phyloP scores from a whole-genome alignment of 2,113 vertebrate genomes.

The Tragelaphus buxtoni region DNA sequence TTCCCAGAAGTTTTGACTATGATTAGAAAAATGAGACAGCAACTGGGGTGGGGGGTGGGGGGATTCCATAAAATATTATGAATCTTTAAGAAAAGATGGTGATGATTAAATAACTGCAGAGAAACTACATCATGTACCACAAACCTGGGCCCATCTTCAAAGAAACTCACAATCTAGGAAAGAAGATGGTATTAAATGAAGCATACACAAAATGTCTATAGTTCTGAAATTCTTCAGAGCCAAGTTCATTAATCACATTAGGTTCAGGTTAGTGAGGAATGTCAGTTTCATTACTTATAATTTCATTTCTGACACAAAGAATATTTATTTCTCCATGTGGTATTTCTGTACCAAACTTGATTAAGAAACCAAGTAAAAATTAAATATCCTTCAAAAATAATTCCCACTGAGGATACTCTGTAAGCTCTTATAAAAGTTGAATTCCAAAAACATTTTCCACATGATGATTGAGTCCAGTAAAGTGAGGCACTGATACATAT shows the following conservation, averaged over 20 bases:
- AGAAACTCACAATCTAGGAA: neutral
- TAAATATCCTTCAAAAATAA: neutral
- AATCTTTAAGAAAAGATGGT: neutral
- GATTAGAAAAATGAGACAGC: neutral
- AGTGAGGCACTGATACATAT: neutral
- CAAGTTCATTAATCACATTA: neutral
- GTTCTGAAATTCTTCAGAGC: neutral
- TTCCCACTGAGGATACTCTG: neutral
- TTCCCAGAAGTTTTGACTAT: neutral
- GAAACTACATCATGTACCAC: neutral
- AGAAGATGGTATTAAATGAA: neutral
- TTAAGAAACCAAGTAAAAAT: neutral
- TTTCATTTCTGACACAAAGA: neutral
- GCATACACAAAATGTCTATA: neutral
- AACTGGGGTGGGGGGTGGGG: rapidly evolving
- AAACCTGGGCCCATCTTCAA: neutral
- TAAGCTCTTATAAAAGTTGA: neutral
- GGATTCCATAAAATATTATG: neutral
- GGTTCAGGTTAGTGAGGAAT: neutral
- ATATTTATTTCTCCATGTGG: neutral
- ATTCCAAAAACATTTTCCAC: neutral
- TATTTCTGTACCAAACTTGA: neutral
- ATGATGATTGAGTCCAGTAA: neutral
- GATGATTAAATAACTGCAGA: neutral
- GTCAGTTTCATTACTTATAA: neutral